Evolutionary conservation across 2,888 invertebrate species (phyloP).

Genomic region (Drosophila mayaguana): DNA sequence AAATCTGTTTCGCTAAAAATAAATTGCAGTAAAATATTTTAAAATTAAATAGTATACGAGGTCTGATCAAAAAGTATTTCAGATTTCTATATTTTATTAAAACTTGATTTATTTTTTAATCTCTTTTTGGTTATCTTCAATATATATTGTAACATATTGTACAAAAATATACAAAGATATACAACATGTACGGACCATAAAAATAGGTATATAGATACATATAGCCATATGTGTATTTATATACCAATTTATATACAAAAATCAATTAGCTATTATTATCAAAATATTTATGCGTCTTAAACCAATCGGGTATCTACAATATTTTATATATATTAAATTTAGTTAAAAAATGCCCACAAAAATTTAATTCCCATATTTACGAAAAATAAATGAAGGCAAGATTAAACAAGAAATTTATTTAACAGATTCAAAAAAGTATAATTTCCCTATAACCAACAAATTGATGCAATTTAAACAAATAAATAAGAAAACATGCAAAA

Average conservation of each 20-base stretch:
- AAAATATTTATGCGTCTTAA: too few relatives aligned
- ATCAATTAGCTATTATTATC: too few relatives aligned
- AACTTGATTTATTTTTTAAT: too few relatives aligned
- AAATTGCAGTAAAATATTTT: background rate
- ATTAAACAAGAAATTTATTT: background rate
- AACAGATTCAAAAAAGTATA: conserved; percentile 1
- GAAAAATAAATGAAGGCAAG: background rate
- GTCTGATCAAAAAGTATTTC: background rate
- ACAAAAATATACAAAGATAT: too few relatives aligned
- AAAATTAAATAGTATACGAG: background rate
- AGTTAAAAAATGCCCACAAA: background rate
- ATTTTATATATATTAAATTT: background rate
- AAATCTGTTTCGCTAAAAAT: background rate
- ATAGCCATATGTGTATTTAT: too few relatives aligned
- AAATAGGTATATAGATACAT: too few relatives aligned
- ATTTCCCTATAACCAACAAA: background rate
- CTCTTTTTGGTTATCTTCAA: too few relatives aligned
- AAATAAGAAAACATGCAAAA: background rate
- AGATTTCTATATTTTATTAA: too few relatives aligned
- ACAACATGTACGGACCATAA: too few relatives aligned
- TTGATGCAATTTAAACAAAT: background rate
- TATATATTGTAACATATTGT: too few relatives aligned
- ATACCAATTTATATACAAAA: too few relatives aligned
- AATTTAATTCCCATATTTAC: conserved; percentile 2
- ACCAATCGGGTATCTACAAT: too few relatives aligned